These are phyloP conservation scores for Zoanthus sociatus DNA, from an alignment of 92 coral and sea anemone genomes.

Conservation along the genomic window DNA sequence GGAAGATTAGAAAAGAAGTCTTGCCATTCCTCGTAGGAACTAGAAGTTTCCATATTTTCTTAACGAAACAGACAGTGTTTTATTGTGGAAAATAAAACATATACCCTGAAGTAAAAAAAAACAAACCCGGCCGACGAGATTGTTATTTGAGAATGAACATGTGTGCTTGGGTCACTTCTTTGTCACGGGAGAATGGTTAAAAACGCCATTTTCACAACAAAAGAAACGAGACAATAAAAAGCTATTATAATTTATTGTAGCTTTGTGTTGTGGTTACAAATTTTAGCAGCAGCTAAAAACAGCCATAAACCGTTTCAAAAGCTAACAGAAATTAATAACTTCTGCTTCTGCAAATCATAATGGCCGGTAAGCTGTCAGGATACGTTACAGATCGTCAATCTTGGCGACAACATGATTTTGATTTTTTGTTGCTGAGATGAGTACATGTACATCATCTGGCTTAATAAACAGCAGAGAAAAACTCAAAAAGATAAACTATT, in stretches of 20 bases:
- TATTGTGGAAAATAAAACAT: neutral
- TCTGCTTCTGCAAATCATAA: neutral
- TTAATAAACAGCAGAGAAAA: neutral
- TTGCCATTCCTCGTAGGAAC: no score
- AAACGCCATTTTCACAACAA: neutral
- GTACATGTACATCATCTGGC: neutral
- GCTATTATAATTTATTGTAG: neutral
- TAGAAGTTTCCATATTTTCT: no score
- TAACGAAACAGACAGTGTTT: neutral
- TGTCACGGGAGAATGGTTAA: neutral
- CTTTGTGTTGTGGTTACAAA: neutral
- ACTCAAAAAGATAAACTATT: neutral
- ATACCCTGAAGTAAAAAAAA: neutral
- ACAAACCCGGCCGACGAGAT: neutral
- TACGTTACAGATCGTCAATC: neutral
- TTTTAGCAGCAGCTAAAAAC: neutral
- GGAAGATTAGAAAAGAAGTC: no score
- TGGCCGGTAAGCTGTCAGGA: neutral
- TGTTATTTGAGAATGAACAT: neutral
- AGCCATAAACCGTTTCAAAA: neutral
- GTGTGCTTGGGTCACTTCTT: neutral
- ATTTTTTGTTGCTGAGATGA: neutral
- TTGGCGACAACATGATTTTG: constrained; percentile 4
- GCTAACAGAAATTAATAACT: neutral
- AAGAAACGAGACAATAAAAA: neutral